These are phyloP conservation scores for Parus major DNA, from an alignment of 2,113 vertebrate species.

Conservation along the genomic window DNA sequence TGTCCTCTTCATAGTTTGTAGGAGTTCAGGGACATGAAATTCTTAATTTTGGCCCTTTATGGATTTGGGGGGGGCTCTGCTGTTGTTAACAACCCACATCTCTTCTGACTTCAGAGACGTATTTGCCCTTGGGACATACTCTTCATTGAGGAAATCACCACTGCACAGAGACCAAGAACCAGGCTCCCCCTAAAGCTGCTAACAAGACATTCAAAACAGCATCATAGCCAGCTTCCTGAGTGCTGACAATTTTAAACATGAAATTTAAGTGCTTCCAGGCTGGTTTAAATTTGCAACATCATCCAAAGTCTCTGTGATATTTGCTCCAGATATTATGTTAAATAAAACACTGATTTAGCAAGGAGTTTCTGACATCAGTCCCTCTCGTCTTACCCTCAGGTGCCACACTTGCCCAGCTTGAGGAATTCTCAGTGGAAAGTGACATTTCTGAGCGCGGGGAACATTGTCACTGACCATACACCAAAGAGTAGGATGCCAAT, in stretches of 20 bases:
- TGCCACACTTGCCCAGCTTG: fast-evolving
- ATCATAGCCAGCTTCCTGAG: neutral
- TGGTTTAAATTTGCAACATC: neutral
- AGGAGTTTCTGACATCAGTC: neutral
- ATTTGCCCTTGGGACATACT: neutral
- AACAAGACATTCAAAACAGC: neutral
- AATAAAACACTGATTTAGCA: neutral
- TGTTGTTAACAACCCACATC: neutral
- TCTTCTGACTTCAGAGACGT: neutral
- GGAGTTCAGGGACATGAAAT: neutral
- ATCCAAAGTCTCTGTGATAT: neutral
- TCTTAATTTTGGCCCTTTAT: neutral
- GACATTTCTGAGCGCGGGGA: neutral
- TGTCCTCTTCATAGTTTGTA: neutral
- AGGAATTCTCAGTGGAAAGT: neutral
- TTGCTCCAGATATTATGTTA: neutral
- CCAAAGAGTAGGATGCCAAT: neutral
- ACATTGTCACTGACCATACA: fast-evolving
- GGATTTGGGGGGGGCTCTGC: neutral
- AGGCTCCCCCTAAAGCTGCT: neutral
- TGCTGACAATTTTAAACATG: neutral
- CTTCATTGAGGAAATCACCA: neutral
- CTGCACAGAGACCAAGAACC: neutral
- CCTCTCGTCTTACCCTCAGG: neutral
- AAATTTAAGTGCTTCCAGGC: neutral